These are phyloP conservation scores for Brachionus rubens DNA, from an alignment of 1,140 invertebrate species.

Conservation along the genomic window DNA sequence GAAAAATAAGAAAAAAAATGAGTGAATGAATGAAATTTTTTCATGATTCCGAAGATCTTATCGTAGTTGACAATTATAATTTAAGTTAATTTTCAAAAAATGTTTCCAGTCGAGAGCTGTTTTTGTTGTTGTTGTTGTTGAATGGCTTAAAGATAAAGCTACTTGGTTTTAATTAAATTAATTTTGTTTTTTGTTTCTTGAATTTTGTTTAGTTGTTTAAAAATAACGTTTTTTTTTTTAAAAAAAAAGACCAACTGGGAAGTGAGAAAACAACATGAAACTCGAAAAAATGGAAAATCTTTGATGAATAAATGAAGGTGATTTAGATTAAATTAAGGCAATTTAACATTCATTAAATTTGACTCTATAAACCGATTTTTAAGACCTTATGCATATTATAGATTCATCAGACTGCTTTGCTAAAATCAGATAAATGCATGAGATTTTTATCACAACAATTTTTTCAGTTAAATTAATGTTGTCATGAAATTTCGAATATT, in stretches of 20 bases:
- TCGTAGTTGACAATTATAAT: conserved; percentile 32
- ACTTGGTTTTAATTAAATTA: conserved; percentile 16
- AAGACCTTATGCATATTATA: no score
- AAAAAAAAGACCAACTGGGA: conserved; percentile 13
- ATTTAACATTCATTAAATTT: no score
- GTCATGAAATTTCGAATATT: no score
- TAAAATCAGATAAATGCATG: no score
- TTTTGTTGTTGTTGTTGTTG: conserved; percentile 2
- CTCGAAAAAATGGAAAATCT: background rate
- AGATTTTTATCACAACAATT: no score
- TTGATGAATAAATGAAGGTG: no score
- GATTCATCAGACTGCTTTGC: no score
- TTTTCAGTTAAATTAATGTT: no score
- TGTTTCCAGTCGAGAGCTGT: conserved; percentile 26
- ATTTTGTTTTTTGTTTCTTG: background rate
- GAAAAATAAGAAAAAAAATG: no score
- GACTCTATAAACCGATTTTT: no score
- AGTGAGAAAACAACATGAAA: conserved; percentile 18
- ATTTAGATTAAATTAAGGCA: no score
- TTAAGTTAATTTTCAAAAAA: conserved; percentile 9
- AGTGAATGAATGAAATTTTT: no score
- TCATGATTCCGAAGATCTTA: conserved; percentile 41
- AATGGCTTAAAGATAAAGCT: conserved; percentile 2
- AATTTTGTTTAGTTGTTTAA: background rate
- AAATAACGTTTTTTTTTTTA: background rate